Conservation (phyloP, 2,797 vertebrate species). For the Ispidina lecontei region DNA sequence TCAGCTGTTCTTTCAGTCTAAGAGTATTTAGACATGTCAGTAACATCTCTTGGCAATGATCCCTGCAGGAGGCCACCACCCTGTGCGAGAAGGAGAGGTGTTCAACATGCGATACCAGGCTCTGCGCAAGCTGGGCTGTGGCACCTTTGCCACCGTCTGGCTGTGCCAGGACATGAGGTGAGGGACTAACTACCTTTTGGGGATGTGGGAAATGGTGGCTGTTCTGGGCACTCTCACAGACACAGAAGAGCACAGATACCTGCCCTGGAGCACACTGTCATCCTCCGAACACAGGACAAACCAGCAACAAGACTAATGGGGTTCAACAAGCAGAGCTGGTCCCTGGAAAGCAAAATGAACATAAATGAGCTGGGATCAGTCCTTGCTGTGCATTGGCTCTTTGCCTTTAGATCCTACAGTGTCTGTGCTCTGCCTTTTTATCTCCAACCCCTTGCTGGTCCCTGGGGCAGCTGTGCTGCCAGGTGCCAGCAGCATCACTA, state of each 20-base stretch:
- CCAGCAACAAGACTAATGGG: not conserved
- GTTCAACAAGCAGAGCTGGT: not conserved
- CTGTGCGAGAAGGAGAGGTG: conserved; percentile 76
- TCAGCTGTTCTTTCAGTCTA: not conserved
- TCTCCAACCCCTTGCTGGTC: not conserved
- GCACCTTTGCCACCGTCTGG: conserved; percentile 88
- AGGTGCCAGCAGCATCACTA: not conserved
- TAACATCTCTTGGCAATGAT: not conserved
- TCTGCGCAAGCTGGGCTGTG: conserved; percentile 82
- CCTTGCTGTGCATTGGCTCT: not conserved
- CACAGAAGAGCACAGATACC: not conserved
- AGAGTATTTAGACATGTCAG: not conserved
- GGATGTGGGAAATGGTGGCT: not conserved
- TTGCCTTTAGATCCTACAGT: not conserved
- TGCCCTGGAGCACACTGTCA: not conserved
- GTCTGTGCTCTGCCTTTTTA: not conserved
- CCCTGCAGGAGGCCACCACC: conserved; percentile 82
- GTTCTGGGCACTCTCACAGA: not conserved
- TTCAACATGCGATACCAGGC: conserved; percentile 85
- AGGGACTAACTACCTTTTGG: not conserved
- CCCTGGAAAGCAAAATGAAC: not conserved
- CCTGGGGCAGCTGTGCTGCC: not conserved
- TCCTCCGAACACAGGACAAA: not conserved
- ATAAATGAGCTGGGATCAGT: not conserved
- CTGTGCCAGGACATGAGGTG: conserved; percentile 82